Conservation (phyloP, 1,140 invertebrate genomes). For the Bombus impatiens region DNA sequence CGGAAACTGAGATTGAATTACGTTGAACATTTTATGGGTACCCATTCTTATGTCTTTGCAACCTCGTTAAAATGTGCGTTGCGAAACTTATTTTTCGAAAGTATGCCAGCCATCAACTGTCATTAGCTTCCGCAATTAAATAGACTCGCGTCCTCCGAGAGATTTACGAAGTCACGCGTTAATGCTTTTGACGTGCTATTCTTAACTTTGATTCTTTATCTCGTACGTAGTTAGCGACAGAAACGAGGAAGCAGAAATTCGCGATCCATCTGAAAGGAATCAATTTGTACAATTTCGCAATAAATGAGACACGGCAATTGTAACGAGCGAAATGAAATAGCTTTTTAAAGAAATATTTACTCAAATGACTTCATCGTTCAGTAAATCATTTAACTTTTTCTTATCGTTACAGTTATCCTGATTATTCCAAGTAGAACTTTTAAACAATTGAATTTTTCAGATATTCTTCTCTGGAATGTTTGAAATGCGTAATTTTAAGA, state of each 20-base stretch:
- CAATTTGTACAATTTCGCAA: background rate
- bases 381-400: no score
- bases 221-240: background rate
- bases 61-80: background rate
- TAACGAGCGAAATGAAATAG: background rate
- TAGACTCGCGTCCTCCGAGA: background rate
- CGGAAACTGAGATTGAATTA: background rate
- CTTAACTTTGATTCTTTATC: background rate
- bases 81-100: constrained; percentile 3
- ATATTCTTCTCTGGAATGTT: no score
- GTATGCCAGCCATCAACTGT: constrained; percentile 6
- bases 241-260: background rate
- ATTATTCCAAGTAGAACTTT: no score
- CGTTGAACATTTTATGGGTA: background rate
- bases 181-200: background rate
- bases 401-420: no score
- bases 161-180: background rate
- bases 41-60: background rate
- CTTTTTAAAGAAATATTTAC: background rate
- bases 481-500: no score
- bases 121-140: constrained; percentile 6
- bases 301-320: background rate
- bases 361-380: background rate
- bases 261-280: no score
- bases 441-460: background rate